phyloP scores from a whole-genome alignment of 2,888 invertebrate species.

The Ganaspis brasiliensis region DNA sequence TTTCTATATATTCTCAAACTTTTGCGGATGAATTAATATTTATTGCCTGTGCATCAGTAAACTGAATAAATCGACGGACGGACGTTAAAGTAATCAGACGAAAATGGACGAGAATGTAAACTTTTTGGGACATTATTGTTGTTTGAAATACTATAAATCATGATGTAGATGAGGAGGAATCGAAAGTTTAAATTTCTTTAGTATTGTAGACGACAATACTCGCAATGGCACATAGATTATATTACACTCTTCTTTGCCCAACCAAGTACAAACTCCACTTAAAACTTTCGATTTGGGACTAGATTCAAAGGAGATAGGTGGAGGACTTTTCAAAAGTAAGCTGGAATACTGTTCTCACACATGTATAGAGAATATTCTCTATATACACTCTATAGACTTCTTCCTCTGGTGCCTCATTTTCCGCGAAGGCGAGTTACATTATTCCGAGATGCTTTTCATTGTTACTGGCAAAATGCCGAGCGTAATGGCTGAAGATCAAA shows the following conservation, averaged over 20 bases:
- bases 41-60: too few relatives aligned
- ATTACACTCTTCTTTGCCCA: constrained; percentile 33
- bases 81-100: background rate
- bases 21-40: background rate
- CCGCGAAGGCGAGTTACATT: constrained; percentile 63
- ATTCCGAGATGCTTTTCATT: constrained; percentile 70
- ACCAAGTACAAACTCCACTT: constrained; percentile 42
- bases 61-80: too few relatives aligned
- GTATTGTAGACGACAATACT: constrained; percentile 7
- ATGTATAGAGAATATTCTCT: constrained; percentile 28
- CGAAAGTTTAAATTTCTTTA: background rate
- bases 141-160: constrained; percentile 14
- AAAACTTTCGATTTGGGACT: constrained; percentile 44
- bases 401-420: constrained; percentile 64
- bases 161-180: background rate
- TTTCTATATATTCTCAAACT: too few relatives aligned
- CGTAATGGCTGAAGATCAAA: constrained; percentile 63
- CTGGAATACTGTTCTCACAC: constrained; percentile 38
- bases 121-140: background rate
- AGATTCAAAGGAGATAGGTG: constrained; percentile 38
- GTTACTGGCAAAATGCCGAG: constrained; percentile 72
- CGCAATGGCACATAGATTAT: constrained; percentile 28
- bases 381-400: constrained; percentile 40
- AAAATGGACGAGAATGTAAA: background rate
- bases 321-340: constrained; percentile 28